Conservation (phyloP, 2,797 vertebrate genomes). For the Falco berigora region DNA sequence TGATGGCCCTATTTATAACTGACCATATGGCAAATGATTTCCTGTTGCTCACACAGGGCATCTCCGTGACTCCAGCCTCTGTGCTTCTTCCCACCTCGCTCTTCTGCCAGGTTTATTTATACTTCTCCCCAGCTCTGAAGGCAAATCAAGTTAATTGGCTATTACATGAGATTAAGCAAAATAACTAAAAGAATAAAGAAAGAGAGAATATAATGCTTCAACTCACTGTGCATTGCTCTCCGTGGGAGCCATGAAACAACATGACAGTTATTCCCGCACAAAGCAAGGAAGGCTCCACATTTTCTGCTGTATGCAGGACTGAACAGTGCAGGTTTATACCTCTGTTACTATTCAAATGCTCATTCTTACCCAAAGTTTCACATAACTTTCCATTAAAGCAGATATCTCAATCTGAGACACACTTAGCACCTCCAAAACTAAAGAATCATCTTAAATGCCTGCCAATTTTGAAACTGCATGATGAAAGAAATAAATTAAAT, state of each 20-base stretch:
- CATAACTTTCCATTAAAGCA: not conserved
- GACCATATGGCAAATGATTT: conserved; percentile 54
- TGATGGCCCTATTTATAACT: conserved; percentile 53
- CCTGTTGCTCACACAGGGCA: conserved; percentile 34
- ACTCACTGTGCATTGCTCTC: not conserved
- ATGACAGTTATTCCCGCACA: not conserved
- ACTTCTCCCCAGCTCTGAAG: conserved; percentile 8
- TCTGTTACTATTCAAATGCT: not conserved
- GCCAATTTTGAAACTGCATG: not conserved
- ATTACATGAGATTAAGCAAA: conserved; percentile 36
- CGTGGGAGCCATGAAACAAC: not conserved
- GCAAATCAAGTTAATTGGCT: conserved; percentile 43
- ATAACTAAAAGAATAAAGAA: conserved; percentile 25
- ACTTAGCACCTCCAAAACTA: not conserved
- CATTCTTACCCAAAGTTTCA: not conserved
- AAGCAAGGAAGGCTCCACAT: not conserved
- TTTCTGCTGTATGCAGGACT: not conserved
- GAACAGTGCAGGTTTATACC: not conserved
- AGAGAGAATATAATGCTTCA: not conserved
- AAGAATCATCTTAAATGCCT: not conserved
- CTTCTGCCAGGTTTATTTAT: conserved; percentile 59
- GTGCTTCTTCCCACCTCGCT: not conserved
- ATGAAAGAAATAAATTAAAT: conserved; percentile 51
- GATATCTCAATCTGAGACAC: not conserved
- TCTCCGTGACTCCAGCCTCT: not conserved